phyloP scores from a whole-genome alignment of 2,113 vertebrate genomes.

The Hippocampus zosterae region DNA sequence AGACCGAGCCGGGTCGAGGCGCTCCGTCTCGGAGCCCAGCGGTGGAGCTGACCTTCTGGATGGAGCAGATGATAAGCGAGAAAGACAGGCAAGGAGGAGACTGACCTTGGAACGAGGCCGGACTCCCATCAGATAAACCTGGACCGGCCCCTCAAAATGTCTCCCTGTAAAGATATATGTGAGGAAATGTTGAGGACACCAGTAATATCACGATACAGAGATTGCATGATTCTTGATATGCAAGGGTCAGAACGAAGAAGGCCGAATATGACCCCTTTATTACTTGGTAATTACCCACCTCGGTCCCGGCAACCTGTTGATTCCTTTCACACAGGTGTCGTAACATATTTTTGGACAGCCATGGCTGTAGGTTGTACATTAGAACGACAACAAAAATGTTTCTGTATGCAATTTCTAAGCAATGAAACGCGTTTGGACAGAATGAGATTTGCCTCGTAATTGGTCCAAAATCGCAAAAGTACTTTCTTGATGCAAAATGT shows the following conservation, averaged over 20 bases:
- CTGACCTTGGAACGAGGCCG: slow-evolving; percentile 74
- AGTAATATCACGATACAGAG: no score
- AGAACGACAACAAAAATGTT: neutral
- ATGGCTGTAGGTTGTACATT: neutral
- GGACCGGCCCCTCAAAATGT: slow-evolving; percentile 44
- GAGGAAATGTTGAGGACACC: no score
- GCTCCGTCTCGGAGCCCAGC: slow-evolving; percentile 35
- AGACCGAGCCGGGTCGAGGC: no score
- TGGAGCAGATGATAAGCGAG: slow-evolving; percentile 73
- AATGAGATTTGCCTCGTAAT: neutral
- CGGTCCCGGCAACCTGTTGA: neutral
- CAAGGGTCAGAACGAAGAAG: no score
- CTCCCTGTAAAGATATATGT: neutral
- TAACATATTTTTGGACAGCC: neutral
- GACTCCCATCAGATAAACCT: slow-evolving; percentile 67
- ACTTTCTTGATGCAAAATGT: neutral
- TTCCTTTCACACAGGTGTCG: neutral
- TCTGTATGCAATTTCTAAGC: neutral
- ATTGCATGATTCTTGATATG: neutral
- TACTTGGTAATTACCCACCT: no score
- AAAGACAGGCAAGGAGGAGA: slow-evolving; percentile 66
- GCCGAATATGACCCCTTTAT: no score
- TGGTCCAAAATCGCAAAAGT: neutral
- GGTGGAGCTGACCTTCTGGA: slow-evolving; percentile 72
- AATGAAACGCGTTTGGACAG: neutral